Conservation (phyloP, 2,888 invertebrate species). For the Orthosia gothica region DNA sequence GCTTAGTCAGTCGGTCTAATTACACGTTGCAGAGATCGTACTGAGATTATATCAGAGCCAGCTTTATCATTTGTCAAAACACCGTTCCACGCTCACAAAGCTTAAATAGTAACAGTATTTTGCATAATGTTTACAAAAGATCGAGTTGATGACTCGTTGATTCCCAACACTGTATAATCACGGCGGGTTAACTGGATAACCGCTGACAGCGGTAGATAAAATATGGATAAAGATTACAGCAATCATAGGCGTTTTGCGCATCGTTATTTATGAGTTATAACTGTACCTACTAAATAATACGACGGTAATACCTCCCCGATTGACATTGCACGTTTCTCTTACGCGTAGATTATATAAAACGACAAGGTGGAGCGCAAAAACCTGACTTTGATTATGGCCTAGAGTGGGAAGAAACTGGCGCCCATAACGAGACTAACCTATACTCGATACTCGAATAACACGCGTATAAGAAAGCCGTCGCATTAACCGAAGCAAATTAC, state of each 20-base stretch:
- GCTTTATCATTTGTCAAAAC: slow-evolving; percentile 79
- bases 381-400: slow-evolving; percentile 44
- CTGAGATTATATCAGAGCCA: slow-evolving; percentile 75
- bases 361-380: slow-evolving; percentile 38
- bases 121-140: slow-evolving; percentile 69
- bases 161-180: slow-evolving; percentile 72
- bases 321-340: slow-evolving; percentile 36
- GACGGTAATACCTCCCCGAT: slow-evolving; percentile 25
- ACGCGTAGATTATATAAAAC: slow-evolving; percentile 42
- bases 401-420: slow-evolving; percentile 53
- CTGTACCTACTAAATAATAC: slow-evolving; percentile 50
- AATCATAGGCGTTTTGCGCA: slow-evolving; percentile 61
- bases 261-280: slow-evolving; percentile 62
- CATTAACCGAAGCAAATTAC: slow-evolving; percentile 69
- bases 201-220: slow-evolving; percentile 69
- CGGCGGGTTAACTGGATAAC: slow-evolving; percentile 67
- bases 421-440: slow-evolving; percentile 55
- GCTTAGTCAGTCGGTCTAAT: slow-evolving; percentile 85
- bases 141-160: slow-evolving; percentile 67
- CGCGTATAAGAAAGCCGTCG: slow-evolving; percentile 61
- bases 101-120: slow-evolving; percentile 67
- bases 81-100: slow-evolving; percentile 63
- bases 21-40: slow-evolving; percentile 76
- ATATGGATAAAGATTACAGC: slow-evolving; percentile 70
- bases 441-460: slow-evolving; percentile 56